A percentile compares a stretch with the other conserved stretches of the same genome.
These are phyloP conservation scores for Craseonycteris thonglongyai DNA, from an alignment of 2,113 vertebrate species.

Conservation along the genomic window DNA sequence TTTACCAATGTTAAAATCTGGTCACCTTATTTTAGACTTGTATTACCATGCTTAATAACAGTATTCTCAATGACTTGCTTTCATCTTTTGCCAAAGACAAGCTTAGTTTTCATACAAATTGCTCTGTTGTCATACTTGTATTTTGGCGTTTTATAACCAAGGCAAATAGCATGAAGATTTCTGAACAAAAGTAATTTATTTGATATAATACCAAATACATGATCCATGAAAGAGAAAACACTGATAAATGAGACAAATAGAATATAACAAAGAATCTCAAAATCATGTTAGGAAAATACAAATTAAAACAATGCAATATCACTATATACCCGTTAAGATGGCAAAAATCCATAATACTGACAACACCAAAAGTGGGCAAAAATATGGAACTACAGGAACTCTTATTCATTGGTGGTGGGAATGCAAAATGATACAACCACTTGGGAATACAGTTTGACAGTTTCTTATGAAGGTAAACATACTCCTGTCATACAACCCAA, in stretches of 20 bases:
- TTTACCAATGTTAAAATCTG: too few species aligned
- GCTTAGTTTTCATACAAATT: background rate
- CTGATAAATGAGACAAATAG: background rate
- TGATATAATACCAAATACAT: background rate
- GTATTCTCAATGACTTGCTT: background rate
- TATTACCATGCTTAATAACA: background rate
- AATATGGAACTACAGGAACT: background rate
- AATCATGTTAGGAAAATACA: background rate
- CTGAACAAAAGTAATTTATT: background rate
- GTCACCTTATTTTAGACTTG: background rate
- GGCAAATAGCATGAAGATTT: background rate
- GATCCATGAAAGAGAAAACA: background rate
- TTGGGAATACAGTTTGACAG: background rate
- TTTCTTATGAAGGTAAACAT: background rate
- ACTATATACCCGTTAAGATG: background rate
- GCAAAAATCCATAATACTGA: background rate
- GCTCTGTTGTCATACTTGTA: too few species aligned
- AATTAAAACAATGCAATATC: background rate
- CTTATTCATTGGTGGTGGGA: background rate
- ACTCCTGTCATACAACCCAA: background rate
- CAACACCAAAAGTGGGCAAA: background rate
- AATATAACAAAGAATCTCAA: background rate
- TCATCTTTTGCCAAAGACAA: background rate
- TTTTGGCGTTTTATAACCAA: too few species aligned
- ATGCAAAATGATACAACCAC: background rate